phyloP scores from a whole-genome alignment of 2,113 vertebrate genomes.

The Ochotona princeps region DNA sequence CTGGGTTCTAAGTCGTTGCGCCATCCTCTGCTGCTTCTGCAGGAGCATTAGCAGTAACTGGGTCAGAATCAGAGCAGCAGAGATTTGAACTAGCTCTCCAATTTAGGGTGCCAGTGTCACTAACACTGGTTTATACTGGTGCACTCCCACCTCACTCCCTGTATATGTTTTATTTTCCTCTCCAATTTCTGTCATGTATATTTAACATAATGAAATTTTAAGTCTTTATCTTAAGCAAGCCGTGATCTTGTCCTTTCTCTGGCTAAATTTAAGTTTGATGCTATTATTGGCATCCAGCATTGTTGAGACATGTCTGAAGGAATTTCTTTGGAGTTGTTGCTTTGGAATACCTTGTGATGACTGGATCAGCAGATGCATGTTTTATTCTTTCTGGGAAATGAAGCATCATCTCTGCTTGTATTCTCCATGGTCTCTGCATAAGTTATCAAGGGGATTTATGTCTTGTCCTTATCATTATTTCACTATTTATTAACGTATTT shows the following conservation, averaged over 20 bases:
- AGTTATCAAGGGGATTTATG: neutral
- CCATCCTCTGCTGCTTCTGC: no score
- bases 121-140: no score
- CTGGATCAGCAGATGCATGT: neutral
- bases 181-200: neutral
- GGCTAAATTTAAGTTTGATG: neutral
- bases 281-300: neutral
- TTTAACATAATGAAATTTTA: neutral
- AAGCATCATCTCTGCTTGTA: neutral
- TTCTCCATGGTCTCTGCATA: neutral
- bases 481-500: neutral
- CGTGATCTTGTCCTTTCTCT: neutral
- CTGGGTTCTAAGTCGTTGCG: no score
- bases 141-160: neutral
- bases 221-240: neutral
- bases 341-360: neutral
- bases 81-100: no score
- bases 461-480: neutral
- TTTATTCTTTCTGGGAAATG: neutral
- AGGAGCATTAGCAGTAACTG: no score
- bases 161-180: neutral
- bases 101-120: no score
- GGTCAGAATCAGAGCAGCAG: no score
- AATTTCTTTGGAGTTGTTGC: neutral
- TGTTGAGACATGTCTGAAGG: neutral